phyloP scores from a whole-genome alignment of 2,888 invertebrate genomes.

The Hemicrepidius hirtus region DNA sequence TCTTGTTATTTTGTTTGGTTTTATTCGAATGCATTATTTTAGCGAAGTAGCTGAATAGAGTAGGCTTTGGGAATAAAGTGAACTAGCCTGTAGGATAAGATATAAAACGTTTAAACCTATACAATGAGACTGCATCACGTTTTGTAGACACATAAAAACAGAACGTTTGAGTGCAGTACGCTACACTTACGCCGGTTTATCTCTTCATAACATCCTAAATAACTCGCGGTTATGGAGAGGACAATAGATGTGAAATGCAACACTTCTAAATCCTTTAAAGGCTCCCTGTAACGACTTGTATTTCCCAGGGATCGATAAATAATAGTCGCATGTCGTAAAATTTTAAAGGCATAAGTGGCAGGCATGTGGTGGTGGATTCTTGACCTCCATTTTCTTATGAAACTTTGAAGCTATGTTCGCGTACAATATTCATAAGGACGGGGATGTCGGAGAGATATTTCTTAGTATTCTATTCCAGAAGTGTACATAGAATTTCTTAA shows the following conservation, averaged over 20 bases:
- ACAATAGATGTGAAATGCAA: background rate
- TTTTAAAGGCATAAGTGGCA: slow-evolving; percentile 27
- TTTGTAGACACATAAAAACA: slow-evolving; percentile 26
- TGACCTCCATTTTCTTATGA: slow-evolving; percentile 32
- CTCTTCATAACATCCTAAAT: slow-evolving; percentile 24
- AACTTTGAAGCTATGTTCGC: slow-evolving; percentile 14
- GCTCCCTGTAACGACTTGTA: slow-evolving; percentile 18
- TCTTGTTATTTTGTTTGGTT: background rate
- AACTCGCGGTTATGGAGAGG: background rate
- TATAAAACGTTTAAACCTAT: slow-evolving; percentile 26
- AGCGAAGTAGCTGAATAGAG: background rate
- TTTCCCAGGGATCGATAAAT: slow-evolving; percentile 4
- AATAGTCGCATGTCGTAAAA: background rate
- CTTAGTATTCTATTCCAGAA: slow-evolving; percentile 22
- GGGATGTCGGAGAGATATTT: slow-evolving; percentile 19
- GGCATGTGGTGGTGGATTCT: slow-evolving; percentile 19
- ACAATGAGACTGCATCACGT: slow-evolving; percentile 14
- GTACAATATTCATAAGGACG: slow-evolving; percentile 24
- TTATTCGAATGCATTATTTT: background rate
- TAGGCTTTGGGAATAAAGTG: background rate
- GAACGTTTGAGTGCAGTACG: slow-evolving; percentile 17
- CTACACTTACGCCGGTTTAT: slow-evolving; percentile 11
- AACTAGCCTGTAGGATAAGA: slow-evolving; percentile 6
- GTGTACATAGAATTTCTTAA: slow-evolving; percentile 13
- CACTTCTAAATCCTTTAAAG: slow-evolving; percentile 10